phyloP scores from a whole-genome alignment of 1,140 invertebrate genomes.

The Bombyx mori region DNA sequence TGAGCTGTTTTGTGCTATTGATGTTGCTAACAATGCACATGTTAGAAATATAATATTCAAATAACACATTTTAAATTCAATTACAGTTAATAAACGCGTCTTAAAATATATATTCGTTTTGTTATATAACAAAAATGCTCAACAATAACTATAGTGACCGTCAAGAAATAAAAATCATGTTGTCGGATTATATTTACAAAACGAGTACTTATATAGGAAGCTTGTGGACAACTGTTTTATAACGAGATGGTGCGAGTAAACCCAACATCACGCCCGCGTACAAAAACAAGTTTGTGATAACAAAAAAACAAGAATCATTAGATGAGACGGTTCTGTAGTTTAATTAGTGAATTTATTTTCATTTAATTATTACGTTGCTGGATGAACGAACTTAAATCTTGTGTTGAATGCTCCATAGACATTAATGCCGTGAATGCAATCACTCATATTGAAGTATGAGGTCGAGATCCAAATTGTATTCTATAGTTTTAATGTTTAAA shows the following conservation, averaged over 20 bases:
- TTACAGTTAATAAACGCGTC: neutral
- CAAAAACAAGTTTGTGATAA: conserved; percentile 29
- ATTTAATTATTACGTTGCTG: too few species aligned
- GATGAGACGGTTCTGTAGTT: too few species aligned
- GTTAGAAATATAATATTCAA: conserved; percentile 10
- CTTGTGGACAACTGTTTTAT: conserved; percentile 8
- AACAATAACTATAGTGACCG: neutral
- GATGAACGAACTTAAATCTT: too few species aligned
- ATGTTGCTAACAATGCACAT: conserved; percentile 12
- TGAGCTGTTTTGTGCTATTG: conserved; percentile 15
- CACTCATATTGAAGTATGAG: too few species aligned
- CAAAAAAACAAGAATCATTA: conserved; percentile 10
- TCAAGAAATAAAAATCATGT: neutral
- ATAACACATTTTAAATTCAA: conserved; percentile 11
- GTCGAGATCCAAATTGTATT: too few species aligned
- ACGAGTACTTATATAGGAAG: conserved; percentile 9
- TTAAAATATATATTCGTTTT: too few species aligned
- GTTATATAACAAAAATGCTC: neutral
- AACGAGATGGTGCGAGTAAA: conserved; percentile 14
- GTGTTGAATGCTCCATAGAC: too few species aligned
- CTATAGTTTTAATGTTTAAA: too few species aligned
- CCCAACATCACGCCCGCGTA: conserved; percentile 21
- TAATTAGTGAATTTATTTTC: too few species aligned
- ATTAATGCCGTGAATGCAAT: too few species aligned
- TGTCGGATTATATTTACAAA: neutral